Percentiles rank a stretch among this genome's conserved stretches.
These are phyloP conservation scores for Argyrosomus regius DNA, from an alignment of 2,797 vertebrate genomes.

Conservation along the genomic window DNA sequence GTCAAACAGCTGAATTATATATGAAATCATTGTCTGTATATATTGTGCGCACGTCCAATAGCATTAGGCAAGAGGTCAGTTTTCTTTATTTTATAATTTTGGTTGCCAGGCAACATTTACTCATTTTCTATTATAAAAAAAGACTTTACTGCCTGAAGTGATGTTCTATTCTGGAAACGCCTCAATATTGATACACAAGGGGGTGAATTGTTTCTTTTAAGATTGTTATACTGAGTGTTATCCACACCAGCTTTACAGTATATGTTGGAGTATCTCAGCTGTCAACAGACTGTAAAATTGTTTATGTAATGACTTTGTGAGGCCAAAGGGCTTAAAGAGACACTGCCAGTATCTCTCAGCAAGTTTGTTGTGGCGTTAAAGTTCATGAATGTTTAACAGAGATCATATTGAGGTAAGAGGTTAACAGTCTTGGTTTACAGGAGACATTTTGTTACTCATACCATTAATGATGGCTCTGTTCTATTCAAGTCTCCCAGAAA, in stretches of 20 bases:
- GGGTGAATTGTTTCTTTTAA: neutral
- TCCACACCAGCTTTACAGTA: slow-evolving; percentile 7
- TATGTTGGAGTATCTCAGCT: slow-evolving; percentile 1
- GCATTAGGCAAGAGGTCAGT: slow-evolving; percentile 25
- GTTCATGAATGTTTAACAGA: neutral
- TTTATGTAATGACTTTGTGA: slow-evolving; percentile 20
- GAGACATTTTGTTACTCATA: neutral
- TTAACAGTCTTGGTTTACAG: neutral
- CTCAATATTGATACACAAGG: slow-evolving; percentile 33
- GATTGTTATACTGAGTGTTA: slow-evolving; percentile 10
- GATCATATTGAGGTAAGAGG: neutral
- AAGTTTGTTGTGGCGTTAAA: slow-evolving; percentile 1
- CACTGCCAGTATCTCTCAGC: neutral
- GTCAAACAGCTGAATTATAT: slow-evolving; percentile 51
- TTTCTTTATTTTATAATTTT: slow-evolving; percentile 26
- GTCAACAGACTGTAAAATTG: slow-evolving; percentile 19
- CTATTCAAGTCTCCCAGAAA: neutral
- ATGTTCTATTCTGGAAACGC: slow-evolving; percentile 47
- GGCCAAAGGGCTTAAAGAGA: slow-evolving; percentile 36
- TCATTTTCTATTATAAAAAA: slow-evolving; percentile 20
- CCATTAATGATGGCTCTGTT: neutral
- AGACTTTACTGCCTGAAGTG: slow-evolving; percentile 31
- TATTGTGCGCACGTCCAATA: slow-evolving; percentile 28
- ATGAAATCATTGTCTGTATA: slow-evolving; percentile 50
- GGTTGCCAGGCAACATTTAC: slow-evolving; percentile 66